Conservation (phyloP, 2,888 invertebrate genomes). For the Calameuta idolon region DNA sequence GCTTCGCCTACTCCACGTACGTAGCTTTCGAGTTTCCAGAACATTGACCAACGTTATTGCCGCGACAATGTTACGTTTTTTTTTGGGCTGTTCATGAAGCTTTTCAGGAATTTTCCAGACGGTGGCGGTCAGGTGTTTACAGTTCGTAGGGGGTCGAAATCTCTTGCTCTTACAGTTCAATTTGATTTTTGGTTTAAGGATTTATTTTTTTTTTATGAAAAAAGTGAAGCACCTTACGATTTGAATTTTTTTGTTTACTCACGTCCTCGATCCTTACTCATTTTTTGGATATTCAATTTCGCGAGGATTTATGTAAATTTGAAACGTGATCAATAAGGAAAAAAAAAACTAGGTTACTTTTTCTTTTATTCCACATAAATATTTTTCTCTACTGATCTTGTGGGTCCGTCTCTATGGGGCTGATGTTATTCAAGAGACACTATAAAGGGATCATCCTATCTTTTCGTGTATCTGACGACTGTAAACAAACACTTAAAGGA, state of each 20-base stretch:
- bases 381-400: background rate
- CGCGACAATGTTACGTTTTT: background rate
- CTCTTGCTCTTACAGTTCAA: background rate
- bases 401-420: background rate
- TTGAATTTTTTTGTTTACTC: no score
- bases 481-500: background rate
- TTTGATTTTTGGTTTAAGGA: background rate
- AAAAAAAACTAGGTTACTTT: background rate
- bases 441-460: background rate
- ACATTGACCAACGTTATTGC: background rate
- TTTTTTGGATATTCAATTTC: no score
- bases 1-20: background rate
- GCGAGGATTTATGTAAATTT: background rate
- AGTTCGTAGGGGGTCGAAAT: background rate
- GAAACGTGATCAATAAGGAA: background rate
- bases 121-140: background rate
- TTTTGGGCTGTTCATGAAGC: background rate
- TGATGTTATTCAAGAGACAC: background rate
- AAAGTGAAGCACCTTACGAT: background rate
- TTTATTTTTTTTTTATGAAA: background rate
- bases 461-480: background rate
- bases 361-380: background rate
- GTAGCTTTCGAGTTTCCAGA: background rate
- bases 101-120: background rate
- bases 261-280: no score